Conservation (phyloP, 2,888 invertebrate genomes). For the Sinohyriopsis cumingii region DNA sequence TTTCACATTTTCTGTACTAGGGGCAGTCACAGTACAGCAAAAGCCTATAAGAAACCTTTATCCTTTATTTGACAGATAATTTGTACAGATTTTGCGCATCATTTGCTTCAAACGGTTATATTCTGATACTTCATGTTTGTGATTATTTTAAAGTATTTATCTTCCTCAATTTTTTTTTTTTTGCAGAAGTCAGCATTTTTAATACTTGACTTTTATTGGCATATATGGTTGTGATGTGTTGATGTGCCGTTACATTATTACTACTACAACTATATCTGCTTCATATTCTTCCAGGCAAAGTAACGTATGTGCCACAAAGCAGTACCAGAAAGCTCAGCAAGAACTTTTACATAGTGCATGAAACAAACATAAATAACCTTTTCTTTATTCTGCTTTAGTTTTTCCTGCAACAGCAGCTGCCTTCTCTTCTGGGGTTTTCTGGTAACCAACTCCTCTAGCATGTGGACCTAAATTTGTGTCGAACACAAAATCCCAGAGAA, state of each 20-base stretch:
- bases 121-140: not conserved
- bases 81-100: not conserved
- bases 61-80: not conserved
- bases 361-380: too few species aligned
- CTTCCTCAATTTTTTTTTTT: not conserved
- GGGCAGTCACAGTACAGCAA: too few species aligned
- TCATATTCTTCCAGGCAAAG: not conserved
- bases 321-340: too few species aligned
- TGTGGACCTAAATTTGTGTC: slow-evolving; percentile 97
- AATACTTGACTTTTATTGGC: not conserved
- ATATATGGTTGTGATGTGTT: too few species aligned
- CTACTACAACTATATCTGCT: not conserved
- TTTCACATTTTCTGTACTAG: too few species aligned
- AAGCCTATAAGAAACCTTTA: too few species aligned
- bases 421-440: slow-evolving; percentile 17
- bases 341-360: too few species aligned
- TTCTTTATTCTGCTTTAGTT: not conserved
- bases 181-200: slow-evolving; percentile 3
- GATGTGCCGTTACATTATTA: not conserved
- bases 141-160: not conserved
- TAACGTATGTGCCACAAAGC: too few species aligned
- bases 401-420: not conserved
- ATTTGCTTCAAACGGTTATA: not conserved
- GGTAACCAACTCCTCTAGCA: slow-evolving; percentile 79
- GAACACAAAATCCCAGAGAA: slow-evolving; percentile 94